A percentile compares a stretch with the other conserved stretches of the same genome.
phyloP scores from a whole-genome alignment of 2,797 vertebrate genomes.

The Loris lydekkerianus region DNA sequence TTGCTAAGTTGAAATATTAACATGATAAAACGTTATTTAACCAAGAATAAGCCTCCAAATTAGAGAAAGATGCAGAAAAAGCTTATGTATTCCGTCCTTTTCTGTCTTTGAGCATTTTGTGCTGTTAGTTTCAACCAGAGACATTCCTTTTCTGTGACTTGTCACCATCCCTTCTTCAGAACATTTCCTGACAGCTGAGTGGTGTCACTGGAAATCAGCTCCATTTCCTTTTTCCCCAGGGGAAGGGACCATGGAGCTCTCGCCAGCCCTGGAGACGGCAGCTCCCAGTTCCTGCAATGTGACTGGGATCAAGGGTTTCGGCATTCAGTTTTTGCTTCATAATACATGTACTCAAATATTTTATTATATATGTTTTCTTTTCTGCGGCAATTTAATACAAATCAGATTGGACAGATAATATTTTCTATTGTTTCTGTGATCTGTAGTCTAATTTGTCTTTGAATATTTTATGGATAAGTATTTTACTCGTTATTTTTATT shows the following conservation, averaged over 20 bases:
- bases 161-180: not conserved
- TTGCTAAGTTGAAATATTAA: not conserved
- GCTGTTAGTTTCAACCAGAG: not conserved
- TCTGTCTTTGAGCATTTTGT: not conserved
- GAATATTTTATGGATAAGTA: not conserved
- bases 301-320: not conserved
- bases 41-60: not conserved
- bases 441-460: not conserved
- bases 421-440: not conserved
- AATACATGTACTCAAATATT: conserved; percentile 8
- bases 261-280: rapidly evolving
- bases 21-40: too few relatives aligned
- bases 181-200: conserved; percentile 32
- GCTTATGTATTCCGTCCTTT: not conserved
- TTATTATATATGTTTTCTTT: not conserved
- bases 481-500: not conserved
- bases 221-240: too few relatives aligned
- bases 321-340: not conserved
- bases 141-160: not conserved
- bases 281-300: not conserved
- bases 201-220: not conserved
- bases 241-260: not conserved
- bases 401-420: not conserved
- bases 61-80: not conserved
- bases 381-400: not conserved